Percentiles rank a stretch among this genome's conserved stretches.
Conservation (phyloP, 2,113 vertebrate species). For the Amblyornis subalaris region DNA sequence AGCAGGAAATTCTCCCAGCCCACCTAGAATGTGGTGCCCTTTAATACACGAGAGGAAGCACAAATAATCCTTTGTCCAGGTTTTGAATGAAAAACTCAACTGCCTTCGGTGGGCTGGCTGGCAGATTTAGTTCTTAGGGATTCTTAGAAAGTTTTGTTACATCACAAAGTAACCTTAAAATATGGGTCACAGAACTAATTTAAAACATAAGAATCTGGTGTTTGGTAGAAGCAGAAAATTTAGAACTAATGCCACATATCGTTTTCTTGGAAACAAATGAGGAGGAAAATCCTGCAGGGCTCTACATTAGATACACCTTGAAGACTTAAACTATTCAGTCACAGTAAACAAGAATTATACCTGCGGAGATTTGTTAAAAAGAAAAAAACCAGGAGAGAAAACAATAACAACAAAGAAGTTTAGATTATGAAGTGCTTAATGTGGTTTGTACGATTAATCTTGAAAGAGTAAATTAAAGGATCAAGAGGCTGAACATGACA, state of each 20-base stretch:
- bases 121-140: not conserved
- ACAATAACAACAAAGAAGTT: not conserved
- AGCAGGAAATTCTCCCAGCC: not conserved
- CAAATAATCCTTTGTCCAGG: not conserved
- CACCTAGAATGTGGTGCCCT: not conserved
- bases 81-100: not conserved
- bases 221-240: not conserved
- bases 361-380: not conserved
- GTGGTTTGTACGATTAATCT: not conserved
- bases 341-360: not conserved
- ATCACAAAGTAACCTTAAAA: not conserved
- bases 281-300: not conserved
- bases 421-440: not conserved
- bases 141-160: not conserved
- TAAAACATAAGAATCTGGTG: not conserved
- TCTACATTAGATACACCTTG: not conserved
- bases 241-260: not conserved
- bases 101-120: not conserved
- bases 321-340: not conserved
- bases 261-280: not conserved
- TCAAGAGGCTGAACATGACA: slow-evolving; percentile 5
- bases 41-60: not conserved
- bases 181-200: not conserved
- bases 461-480: slow-evolving; percentile 1
- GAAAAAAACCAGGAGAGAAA: not conserved